Evolutionary conservation across 2,113 vertebrate genomes (phyloP).

Genomic region (Odontophorus gujanensis): DNA sequence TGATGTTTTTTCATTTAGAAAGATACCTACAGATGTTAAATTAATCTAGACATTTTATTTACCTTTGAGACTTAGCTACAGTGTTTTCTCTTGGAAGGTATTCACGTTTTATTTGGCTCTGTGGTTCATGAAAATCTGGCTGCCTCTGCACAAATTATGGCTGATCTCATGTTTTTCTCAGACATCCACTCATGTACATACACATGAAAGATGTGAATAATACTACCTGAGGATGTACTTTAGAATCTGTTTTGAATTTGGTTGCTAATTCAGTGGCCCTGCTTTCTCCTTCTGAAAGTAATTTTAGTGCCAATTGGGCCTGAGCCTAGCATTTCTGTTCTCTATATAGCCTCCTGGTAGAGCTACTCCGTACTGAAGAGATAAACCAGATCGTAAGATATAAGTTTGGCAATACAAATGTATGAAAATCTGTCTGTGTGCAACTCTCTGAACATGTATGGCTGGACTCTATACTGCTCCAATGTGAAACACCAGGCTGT

Average conservation of each 20-base stretch:
- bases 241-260: slow-evolving; percentile 2
- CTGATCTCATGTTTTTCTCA: slow-evolving; percentile 6
- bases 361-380: background rate
- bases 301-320: background rate
- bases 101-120: background rate
- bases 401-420: background rate
- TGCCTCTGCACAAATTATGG: background rate
- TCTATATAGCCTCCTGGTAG: background rate
- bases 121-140: background rate
- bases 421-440: background rate
- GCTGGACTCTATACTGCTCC: background rate
- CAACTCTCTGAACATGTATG: background rate
- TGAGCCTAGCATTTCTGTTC: background rate
- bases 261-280: background rate
- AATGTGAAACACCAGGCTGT: background rate
- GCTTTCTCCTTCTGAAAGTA: slow-evolving; percentile 11
- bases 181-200: background rate
- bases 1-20: slow-evolving; percentile 27
- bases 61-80: background rate
- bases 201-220: background rate
- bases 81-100: background rate
- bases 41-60: slow-evolving; percentile 11
- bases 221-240: background rate
- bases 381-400: background rate
- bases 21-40: slow-evolving; percentile 11